phyloP scores from a whole-genome alignment of 2,797 vertebrate genomes.

The Rhinoraja longicauda region DNA sequence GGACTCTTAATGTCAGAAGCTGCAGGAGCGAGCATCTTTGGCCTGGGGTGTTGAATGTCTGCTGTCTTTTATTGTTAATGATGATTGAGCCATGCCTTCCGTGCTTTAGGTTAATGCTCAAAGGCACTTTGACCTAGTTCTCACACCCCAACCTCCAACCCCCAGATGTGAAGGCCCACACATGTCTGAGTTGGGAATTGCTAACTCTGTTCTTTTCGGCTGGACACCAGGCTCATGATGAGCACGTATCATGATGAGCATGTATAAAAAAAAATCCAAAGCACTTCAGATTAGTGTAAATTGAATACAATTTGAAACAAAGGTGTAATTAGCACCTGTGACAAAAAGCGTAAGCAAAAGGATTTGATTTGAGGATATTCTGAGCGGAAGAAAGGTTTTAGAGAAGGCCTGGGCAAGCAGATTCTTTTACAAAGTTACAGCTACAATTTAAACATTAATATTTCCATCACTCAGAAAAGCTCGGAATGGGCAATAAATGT shows the following conservation, averaged over 20 bases:
- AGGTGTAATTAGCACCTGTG: not conserved
- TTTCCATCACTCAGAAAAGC: not conserved
- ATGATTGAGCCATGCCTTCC: not conserved
- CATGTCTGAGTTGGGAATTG: not conserved
- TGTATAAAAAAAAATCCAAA: not conserved
- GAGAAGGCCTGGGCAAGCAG: not conserved
- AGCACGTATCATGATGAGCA: not conserved
- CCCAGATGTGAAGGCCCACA: not conserved
- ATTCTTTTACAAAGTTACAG: not conserved
- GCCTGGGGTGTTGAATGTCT: not conserved
- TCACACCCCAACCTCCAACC: not conserved
- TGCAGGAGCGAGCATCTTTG: not conserved
- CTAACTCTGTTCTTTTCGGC: not conserved
- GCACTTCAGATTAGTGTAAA: not conserved
- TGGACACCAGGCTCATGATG: not conserved
- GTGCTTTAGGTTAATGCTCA: not conserved
- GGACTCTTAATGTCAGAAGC: not conserved
- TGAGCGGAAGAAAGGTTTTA: not conserved
- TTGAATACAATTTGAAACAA: not conserved
- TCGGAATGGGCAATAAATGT: slow-evolving; percentile 1
- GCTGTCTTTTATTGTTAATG: not conserved
- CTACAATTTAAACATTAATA: not conserved
- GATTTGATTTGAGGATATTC: not conserved
- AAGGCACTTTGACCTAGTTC: not conserved
- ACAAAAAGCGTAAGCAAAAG: not conserved